phyloP scores from a whole-genome alignment of 2,888 invertebrate genomes.

The Vannuccia rotundouncinata region DNA sequence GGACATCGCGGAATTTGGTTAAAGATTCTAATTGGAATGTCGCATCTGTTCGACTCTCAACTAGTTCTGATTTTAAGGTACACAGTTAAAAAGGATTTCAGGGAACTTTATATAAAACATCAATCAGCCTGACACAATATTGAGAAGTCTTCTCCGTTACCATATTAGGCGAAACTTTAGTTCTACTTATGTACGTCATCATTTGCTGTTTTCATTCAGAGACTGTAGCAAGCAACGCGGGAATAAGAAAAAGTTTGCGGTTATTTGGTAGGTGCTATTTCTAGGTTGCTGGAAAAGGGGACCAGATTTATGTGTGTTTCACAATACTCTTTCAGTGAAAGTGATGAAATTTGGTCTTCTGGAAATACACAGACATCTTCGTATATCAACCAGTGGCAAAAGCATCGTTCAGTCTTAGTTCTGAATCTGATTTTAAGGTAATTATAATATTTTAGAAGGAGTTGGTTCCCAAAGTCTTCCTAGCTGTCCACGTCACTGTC shows the following conservation, averaged over 20 bases:
- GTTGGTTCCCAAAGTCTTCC: not conserved
- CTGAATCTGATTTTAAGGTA: not conserved
- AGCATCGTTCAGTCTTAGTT: not conserved
- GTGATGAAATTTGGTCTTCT: slow-evolving; percentile 35
- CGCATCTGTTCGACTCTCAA: not conserved
- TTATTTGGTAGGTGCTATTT: slow-evolving; percentile 13
- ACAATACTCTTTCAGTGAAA: slow-evolving; percentile 31
- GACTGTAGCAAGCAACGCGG: slow-evolving; percentile 30
- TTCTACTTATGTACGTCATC: not conserved
- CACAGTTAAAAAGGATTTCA: not conserved
- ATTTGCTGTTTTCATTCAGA: not conserved
- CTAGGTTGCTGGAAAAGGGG: not conserved
- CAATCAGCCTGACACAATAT: not conserved
- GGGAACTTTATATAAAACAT: not conserved
- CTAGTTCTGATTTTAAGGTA: slow-evolving; percentile 31
- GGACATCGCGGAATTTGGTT: not conserved
- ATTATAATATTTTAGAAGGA: not conserved
- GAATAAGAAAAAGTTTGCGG: slow-evolving; percentile 29
- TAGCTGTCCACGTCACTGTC: not conserved
- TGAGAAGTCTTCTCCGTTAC: not conserved
- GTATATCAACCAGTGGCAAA: not conserved
- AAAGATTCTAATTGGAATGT: not conserved
- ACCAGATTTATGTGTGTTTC: not conserved
- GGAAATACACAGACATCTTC: not conserved
- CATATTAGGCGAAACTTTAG: too few relatives aligned